phyloP scores from a whole-genome alignment of 2,113 vertebrate genomes.

The Campylomormyrus tamandua region DNA sequence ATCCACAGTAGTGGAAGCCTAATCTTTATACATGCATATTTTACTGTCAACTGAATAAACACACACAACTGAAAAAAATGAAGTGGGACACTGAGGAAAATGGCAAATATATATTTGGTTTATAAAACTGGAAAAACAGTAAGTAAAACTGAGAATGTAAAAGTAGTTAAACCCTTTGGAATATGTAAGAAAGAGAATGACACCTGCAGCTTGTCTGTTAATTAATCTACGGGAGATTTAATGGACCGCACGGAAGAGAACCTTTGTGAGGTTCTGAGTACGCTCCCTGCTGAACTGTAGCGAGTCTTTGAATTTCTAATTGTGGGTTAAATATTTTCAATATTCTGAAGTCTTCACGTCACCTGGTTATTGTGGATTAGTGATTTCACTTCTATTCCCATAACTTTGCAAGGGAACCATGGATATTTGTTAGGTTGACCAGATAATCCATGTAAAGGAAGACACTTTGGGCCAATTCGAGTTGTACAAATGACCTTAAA shows the following conservation, averaged over 20 bases:
- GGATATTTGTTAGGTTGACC: neutral
- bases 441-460: neutral
- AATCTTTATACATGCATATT: neutral
- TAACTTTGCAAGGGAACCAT: neutral
- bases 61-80: neutral
- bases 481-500: neutral
- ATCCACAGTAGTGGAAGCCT: neutral
- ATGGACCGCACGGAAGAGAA: neutral
- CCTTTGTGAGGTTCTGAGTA: neutral
- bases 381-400: neutral
- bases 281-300: neutral
- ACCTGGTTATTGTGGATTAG: neutral
- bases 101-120: neutral
- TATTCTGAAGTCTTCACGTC: neutral
- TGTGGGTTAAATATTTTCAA: neutral
- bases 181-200: neutral
- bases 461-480: neutral
- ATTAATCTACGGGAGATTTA: neutral
- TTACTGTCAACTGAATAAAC: neutral
- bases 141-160: neutral
- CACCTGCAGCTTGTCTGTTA: neutral
- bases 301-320: neutral
- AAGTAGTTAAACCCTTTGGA: neutral
- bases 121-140: neutral
- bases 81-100: neutral